phyloP scores from a whole-genome alignment of 1,140 invertebrate species.

The Heterodera schachtii region DNA sequence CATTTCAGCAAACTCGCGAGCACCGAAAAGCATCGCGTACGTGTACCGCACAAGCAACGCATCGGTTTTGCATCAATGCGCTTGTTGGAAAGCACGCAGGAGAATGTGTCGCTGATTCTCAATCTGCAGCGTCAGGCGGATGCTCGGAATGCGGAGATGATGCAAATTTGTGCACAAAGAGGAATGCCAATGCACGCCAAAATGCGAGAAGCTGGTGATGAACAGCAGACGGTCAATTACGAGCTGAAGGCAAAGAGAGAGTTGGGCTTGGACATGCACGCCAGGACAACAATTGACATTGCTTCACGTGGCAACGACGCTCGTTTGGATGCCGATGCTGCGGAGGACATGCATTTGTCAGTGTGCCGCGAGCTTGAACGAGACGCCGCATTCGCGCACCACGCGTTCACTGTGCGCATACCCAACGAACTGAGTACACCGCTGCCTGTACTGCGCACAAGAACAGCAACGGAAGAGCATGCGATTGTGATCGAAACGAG shows the following conservation, averaged over 20 bases:
- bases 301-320: slow-evolving; percentile 40
- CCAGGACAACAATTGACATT: slow-evolving; percentile 31
- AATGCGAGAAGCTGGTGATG: slow-evolving; percentile 33
- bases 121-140: slow-evolving; percentile 3
- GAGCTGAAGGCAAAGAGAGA: slow-evolving; percentile 29
- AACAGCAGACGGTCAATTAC: slow-evolving; percentile 37
- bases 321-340: slow-evolving; percentile 51
- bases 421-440: slow-evolving; percentile 36
- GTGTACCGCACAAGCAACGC: slow-evolving; percentile 38
- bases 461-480: slow-evolving; percentile 33
- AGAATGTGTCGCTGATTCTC: slow-evolving; percentile 30
- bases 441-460: slow-evolving; percentile 38
- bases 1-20: slow-evolving; percentile 34
- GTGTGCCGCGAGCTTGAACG: slow-evolving; percentile 35
- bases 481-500: slow-evolving; percentile 33
- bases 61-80: slow-evolving; percentile 22
- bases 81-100: slow-evolving; percentile 40
- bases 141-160: slow-evolving; percentile 8
- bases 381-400: slow-evolving; percentile 40
- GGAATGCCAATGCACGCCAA: slow-evolving; percentile 15
- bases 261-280: slow-evolving; percentile 18
- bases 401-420: slow-evolving; percentile 15
- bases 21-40: slow-evolving; percentile 33
- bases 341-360: slow-evolving; percentile 48
- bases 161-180: slow-evolving; percentile 23